These are phyloP conservation scores for Raja brachyura DNA, from an alignment of 2,113 vertebrate species.

Conservation along the genomic window DNA sequence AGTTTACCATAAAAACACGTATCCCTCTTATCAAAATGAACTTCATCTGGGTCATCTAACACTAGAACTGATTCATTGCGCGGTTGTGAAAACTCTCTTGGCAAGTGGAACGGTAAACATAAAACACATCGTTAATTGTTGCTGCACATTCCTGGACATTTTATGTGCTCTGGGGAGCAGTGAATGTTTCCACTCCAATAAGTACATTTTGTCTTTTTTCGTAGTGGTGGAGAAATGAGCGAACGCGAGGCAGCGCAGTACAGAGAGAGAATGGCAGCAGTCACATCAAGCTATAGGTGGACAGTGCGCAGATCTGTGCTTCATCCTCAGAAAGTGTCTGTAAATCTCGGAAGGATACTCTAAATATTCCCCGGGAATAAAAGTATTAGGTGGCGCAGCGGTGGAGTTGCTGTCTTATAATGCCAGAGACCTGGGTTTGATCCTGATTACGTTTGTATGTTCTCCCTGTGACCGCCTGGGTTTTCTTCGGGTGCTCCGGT, in stretches of 20 bases:
- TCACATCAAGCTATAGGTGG: background rate
- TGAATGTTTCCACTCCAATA: background rate
- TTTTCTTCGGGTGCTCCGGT: no score
- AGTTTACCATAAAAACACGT: background rate
- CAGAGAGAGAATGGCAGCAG: background rate
- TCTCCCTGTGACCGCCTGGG: no score
- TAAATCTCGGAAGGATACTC: background rate
- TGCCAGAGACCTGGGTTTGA: no score
- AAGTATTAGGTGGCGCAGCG: background rate
- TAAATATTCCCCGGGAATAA: background rate
- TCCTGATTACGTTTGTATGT: no score
- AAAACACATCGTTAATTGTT: conserved; percentile 29
- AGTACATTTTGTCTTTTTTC: background rate
- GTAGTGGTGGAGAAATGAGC: background rate
- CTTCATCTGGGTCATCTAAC: background rate
- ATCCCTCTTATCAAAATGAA: background rate
- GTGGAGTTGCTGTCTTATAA: no score
- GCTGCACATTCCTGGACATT: background rate
- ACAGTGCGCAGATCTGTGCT: background rate
- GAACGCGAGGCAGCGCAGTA: background rate
- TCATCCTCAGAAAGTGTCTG: background rate
- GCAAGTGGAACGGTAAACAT: background rate
- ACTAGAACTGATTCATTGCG: background rate
- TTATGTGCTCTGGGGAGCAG: background rate
- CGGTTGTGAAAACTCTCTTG: background rate